phyloP scores from a whole-genome alignment of 2,888 invertebrate genomes.

The Coelogynopora nodosa region DNA sequence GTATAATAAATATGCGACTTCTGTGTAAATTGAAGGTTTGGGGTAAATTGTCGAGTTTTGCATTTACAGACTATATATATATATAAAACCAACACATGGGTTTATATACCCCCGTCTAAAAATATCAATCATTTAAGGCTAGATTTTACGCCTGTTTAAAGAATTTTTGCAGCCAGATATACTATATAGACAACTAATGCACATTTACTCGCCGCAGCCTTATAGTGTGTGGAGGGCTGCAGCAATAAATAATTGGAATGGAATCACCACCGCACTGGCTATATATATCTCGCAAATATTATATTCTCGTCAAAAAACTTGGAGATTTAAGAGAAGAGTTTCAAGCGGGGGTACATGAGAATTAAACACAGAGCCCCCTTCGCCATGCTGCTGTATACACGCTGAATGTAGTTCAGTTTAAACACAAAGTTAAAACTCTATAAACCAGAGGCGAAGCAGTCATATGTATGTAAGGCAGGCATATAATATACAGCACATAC shows the following conservation, averaged over 20 bases:
- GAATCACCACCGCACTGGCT: background rate
- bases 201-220: no score
- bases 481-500: background rate
- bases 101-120: no score
- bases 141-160: background rate
- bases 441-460: background rate
- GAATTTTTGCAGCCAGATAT: background rate
- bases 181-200: no score
- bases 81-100: no score
- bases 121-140: slow-evolving; percentile 9
- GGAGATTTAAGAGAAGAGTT: background rate
- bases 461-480: background rate
- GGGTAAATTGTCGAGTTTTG: background rate
- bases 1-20: background rate
- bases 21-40: background rate
- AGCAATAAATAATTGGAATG: background rate
- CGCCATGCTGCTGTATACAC: no score
- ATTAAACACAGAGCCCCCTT: no score
- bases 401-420: no score
- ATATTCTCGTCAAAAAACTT: background rate
- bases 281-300: no score
- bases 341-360: no score
- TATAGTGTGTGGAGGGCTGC: no score
- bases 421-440: background rate
- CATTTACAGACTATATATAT: no score